A percentile compares a stretch with the other conserved stretches of the same genome.
Conservation (phyloP, 2,113 vertebrate genomes). For the Megaptera novaeangliae region DNA sequence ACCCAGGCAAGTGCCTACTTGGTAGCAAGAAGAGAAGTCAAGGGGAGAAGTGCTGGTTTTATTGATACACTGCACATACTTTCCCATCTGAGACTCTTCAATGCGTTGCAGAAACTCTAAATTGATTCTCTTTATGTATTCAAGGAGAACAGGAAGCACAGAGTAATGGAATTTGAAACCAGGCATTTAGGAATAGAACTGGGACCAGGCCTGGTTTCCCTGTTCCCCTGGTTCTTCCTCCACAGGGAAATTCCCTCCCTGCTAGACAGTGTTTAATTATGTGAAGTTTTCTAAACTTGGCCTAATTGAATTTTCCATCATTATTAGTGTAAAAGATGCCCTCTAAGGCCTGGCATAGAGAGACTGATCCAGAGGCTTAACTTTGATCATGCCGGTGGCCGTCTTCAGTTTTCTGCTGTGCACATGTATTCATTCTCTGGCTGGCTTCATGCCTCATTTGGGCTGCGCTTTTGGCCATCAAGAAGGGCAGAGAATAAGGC, state of each 20-base stretch:
- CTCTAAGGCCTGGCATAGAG: neutral
- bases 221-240: neutral
- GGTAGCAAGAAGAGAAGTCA: neutral
- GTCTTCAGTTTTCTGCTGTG: neutral
- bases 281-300: conserved; percentile 24
- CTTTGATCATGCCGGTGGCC: neutral
- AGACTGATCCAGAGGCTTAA: neutral
- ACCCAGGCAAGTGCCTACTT: neutral
- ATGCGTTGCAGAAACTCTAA: neutral
- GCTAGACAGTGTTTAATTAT: conserved; percentile 28
- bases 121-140: neutral
- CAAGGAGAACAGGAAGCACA: neutral
- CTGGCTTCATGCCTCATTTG: neutral
- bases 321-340: neutral
- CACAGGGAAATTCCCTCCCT: neutral
- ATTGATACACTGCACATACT: neutral
- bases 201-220: neutral
- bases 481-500: neutral
- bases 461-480: neutral
- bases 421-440: neutral
- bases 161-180: neutral
- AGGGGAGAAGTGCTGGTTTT: neutral
- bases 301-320: conserved; percentile 36
- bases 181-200: neutral
- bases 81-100: neutral